Conservation (phyloP, 2,888 invertebrate genomes). For the Automeris io region DNA sequence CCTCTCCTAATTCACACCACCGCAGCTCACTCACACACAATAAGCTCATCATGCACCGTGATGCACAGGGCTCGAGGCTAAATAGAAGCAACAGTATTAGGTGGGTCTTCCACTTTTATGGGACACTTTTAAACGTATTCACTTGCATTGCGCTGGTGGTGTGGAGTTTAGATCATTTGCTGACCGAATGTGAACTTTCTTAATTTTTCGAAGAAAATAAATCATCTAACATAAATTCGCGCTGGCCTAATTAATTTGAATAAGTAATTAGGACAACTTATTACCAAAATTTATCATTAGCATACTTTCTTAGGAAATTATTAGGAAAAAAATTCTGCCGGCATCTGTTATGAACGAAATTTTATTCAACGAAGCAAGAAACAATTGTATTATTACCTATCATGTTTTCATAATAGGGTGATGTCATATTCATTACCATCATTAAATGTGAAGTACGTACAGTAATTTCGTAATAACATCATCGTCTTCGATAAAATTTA, state of each 20-base stretch:
- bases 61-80: conserved; percentile 80
- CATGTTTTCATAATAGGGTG: conserved; percentile 7
- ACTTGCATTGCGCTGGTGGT: conserved; percentile 3
- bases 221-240: too few species aligned
- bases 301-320: too few species aligned
- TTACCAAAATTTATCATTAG: too few species aligned
- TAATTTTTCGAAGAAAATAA: too few species aligned
- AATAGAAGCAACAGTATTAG: conserved; percentile 96
- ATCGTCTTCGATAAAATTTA: neutral
- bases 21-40: conserved; percentile 81
- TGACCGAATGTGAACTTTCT: too few species aligned
- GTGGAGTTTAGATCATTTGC: conserved; percentile 1
- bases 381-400: neutral
- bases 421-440: conserved; percentile 6
- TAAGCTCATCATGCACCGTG: conserved; percentile 77
- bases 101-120: conserved; percentile 66
- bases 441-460: conserved; percentile 2
- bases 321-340: too few species aligned
- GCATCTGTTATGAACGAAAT: neutral
- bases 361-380: neutral
- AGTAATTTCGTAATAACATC: conserved; percentile 5
- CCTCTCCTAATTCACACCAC: conserved; percentile 81
- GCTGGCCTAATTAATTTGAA: too few species aligned
- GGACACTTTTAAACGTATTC: conserved; percentile 8
- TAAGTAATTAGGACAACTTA: too few species aligned